Evolutionary conservation across 1,140 invertebrate genomes (phyloP), one percentile per base, ranked within the genome.

Genomic region (Telenomus remus): DNA sequence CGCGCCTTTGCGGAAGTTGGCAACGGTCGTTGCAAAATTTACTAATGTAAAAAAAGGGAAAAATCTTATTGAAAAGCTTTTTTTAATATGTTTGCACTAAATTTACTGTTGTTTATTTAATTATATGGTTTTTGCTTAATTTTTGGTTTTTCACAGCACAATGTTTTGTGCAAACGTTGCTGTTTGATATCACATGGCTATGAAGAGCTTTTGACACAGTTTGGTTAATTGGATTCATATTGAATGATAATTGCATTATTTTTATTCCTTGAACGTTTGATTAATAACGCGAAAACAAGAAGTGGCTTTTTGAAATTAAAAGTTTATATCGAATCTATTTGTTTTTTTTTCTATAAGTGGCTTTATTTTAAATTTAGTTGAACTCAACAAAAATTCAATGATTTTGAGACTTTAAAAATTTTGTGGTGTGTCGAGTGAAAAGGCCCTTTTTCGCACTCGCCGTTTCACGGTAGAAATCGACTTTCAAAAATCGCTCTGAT

Each of bases 141-240:
- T 46, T 46, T 8, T 8, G 19, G 19, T 27, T 27, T 27, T 27
- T 27, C 6, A 1, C 6, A 27, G n/a, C n/a, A n/a, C 19, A 27
- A 27, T 6, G 19, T 3, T 27, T 27, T 27, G 6, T 6, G 19
- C 19, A 27, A 27, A 27, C 42, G 19, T n/a, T 15, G 5, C 60
- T 43, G 46, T 48, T 56, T 27, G 54, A 54, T 39, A 12, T 15
- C 19, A 16, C 51, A 53, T 12, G 34, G 27, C 35, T 5, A 35
- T 11, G 19, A 33, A 56, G 43, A 37, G 44, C 27, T 59, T 59
- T 33, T 68, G 64, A 59, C 64, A 68, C 55, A 59, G 53, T 68
- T 68, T 59, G 15, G 39, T 68, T 68, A 68, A 68, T 68, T 68
- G 39, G 59, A 68, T 55, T 37, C 54, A 37, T 50, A 57, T 57